Conservation (phyloP, 2,888 invertebrate genomes). For the Opisthograptis luteolata region DNA sequence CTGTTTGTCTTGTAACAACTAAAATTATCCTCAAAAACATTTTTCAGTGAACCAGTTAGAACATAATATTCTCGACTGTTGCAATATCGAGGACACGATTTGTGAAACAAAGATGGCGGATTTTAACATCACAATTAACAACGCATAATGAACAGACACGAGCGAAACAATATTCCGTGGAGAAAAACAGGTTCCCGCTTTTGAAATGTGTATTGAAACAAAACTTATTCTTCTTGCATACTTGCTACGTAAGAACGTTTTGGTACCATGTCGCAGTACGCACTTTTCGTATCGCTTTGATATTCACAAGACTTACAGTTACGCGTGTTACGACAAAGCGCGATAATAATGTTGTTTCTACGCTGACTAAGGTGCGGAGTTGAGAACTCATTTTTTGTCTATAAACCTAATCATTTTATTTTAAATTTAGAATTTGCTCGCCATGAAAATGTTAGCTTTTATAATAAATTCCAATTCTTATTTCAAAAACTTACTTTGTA, state of each 20-base stretch:
- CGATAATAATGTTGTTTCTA: background rate
- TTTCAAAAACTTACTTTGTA: background rate
- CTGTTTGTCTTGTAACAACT: conserved; percentile 14
- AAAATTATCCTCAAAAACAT: too few species aligned
- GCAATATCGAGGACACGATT: conserved; percentile 70
- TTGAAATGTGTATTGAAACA: conserved; percentile 56
- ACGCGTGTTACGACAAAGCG: too few species aligned
- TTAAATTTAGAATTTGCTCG: background rate
- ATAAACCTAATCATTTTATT: too few species aligned
- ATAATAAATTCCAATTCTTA: background rate
- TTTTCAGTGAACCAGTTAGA: background rate
- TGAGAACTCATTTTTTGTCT: background rate
- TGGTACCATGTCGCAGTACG: conserved; percentile 7
- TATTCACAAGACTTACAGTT: background rate
- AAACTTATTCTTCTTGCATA: conserved; percentile 46
- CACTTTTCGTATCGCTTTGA: background rate
- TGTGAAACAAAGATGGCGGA: conserved; percentile 76
- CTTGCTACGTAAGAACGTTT: conserved; percentile 7
- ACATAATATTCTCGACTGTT: conserved; percentile 28
- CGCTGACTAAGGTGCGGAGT: background rate
- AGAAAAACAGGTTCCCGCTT: conserved; percentile 77
- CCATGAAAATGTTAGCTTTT: background rate
- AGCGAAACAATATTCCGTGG: conserved; percentile 66
- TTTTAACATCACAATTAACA: conserved; percentile 77
- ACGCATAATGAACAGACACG: conserved; percentile 66